These are phyloP conservation scores for Pseudotriccus pelzelni DNA, from an alignment of 2,797 vertebrate genomes.

Conservation along the genomic window DNA sequence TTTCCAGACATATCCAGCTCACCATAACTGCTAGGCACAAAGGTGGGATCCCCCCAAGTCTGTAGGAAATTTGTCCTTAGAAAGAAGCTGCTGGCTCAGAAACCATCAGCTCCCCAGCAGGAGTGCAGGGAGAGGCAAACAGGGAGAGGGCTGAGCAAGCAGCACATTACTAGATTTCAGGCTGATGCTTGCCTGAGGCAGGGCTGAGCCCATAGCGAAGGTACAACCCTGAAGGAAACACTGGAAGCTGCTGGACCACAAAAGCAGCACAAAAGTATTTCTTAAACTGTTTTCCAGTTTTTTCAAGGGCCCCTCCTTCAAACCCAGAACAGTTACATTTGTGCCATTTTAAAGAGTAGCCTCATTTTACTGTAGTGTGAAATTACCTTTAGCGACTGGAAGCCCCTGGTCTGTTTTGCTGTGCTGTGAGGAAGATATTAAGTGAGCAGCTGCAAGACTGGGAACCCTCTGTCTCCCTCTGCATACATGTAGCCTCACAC, in stretches of 20 bases:
- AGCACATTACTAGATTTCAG: not conserved
- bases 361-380: not conserved
- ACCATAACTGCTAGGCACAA: not conserved
- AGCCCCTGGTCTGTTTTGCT: not conserved
- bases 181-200: not conserved
- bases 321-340: not conserved
- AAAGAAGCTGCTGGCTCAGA: not conserved
- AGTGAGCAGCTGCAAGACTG: not conserved
- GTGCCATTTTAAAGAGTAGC: not conserved
- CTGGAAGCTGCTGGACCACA: not conserved
- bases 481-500: rapidly evolving
- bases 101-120: not conserved
- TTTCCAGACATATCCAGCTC: not conserved
- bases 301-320: not conserved
- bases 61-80: not conserved
- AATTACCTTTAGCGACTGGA: not conserved
- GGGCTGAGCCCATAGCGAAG: not conserved
- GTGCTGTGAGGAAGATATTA: not conserved
- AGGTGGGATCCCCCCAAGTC: not conserved
- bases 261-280: not conserved
- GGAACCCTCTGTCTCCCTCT: not conserved
- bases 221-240: not conserved
- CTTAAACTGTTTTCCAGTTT: not conserved
- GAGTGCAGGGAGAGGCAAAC: rapidly evolving
- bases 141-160: not conserved